These are phyloP conservation scores for Microctenopoma lineatum DNA, from an alignment of 2,797 vertebrate species.

Conservation along the genomic window DNA sequence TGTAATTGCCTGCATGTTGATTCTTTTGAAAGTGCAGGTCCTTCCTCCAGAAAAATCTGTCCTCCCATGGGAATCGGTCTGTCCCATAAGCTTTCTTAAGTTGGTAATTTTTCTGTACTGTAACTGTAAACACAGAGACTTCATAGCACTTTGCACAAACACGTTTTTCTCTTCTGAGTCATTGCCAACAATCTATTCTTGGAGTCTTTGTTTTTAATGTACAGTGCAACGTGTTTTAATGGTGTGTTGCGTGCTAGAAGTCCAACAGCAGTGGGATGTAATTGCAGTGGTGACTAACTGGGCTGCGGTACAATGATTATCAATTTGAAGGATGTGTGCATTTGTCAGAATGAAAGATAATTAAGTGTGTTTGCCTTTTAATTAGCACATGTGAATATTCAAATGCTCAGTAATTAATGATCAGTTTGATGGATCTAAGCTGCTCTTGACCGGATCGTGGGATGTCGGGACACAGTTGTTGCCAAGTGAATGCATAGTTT, in stretches of 20 bases:
- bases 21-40: constrained; percentile 8
- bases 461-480: neutral
- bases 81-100: constrained; percentile 24
- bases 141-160: constrained; percentile 41
- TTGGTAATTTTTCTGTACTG: no score
- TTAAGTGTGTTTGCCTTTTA: neutral
- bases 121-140: constrained; percentile 13
- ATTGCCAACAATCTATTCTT: constrained; percentile 26
- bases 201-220: constrained; percentile 10
- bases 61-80: constrained; percentile 21
- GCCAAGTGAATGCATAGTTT: neutral
- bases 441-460: neutral
- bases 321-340: neutral
- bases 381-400: neutral
- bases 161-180: constrained; percentile 15
- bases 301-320: neutral
- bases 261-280: neutral
- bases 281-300: constrained; percentile 3
- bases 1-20: constrained; percentile 3
- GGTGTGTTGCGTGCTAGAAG: neutral
- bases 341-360: constrained; percentile 8
- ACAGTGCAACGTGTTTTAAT: constrained; percentile 2
- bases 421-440: neutral
- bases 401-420: neutral
- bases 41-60: constrained; percentile 21